Base-by-base conservation (phyloP, 2,888 invertebrate species). In the Pachliopta kotzebuea region DNA sequence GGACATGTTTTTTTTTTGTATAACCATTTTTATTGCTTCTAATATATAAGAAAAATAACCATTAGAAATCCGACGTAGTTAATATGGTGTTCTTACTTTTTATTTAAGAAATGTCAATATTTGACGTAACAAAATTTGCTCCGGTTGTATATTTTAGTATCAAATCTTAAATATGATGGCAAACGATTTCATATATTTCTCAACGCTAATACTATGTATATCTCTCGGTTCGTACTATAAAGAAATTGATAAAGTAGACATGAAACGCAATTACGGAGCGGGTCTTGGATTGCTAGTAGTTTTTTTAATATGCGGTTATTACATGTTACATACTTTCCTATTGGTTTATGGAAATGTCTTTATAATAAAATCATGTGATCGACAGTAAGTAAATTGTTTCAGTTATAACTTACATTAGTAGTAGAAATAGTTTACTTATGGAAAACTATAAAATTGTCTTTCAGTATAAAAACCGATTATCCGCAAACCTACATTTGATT, bases 181-280 rank as follows among this genome's bases (percentile, higher is more conserved):
- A 26, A 74, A 76, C 17, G 79, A 77, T 63, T 1, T 80, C 6
- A 58, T 84, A 29, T 90, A 78, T 70, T 85, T 75, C 66, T 63
- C 72, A 7, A 82, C 90, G 1, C 69, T 90, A 31, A 1, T 87
- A 79, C 50, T 77, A 58, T 94, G 94, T 65, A 92, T 95, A 53
- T 88, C 86, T 8, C 88, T 95, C 70, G 95, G 95, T 6, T 80
- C 89, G 63, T 83, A 89, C 67, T 94, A 95, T 74, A 93, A 93
- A 68, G 86, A 86, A 70, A 92, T 95, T 29, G 78, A 85, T 24
- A 86, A 93, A 71, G 72, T 78, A 2, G 76, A 85, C 0, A 72
- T 79, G 31, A 94, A 93, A 77, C 93, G 94, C 74, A 92, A 92
- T 81, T 85, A 93, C 58, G 94, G 95, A 6, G 94, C 94, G 0